Evolutionary conservation across 2,888 invertebrate species (phyloP), one percentile per base, ranked within the genome.

Genomic region (Lacanobia wlatinum): DNA sequence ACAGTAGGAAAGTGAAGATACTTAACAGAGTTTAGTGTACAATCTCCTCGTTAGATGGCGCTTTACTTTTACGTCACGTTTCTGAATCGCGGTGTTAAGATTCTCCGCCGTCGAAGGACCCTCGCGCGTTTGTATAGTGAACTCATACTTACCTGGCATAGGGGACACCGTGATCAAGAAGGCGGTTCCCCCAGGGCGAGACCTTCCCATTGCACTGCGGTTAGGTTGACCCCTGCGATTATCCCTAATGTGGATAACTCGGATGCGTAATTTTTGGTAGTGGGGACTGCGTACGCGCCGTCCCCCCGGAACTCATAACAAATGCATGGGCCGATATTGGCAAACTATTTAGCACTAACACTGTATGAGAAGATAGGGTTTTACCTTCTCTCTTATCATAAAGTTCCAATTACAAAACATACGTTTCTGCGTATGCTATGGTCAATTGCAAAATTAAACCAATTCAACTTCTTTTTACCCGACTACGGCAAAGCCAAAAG

Each of bases 181-280:
- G 64, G 64, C 64, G 64, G 64, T 65, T 65, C 64, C 64, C 64
- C 64, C 64, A 65, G 64, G 64, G 64, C 64, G 64, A 65, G 64
- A 40, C 64, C 40, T 65, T 58, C 1, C 64, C 64, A 65, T 65
- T 65, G 64, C 64, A 65, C 64, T 65, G 64, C 64, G 64, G 64
- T 53, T 55, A n/a, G 64, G 64, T 65, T 65, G 64, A 65, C 64
- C 64, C 64, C 40, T 65, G 64, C 64, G 64, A 65, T 65, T 65
- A 65, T 65, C 64, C 64, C 64, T 65, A 65, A 65, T 65, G 64
- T 65, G 64, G 64, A 65, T 65, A 65, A 65, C 64, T 65, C 64
- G 64, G 64, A 65, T 65, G 64, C 53, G 64, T 65, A 23, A 65
- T 65, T 65, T 65, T 65, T 65, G 64, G 53, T 65, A 65, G 64